phyloP scores from a whole-genome alignment of 2,797 vertebrate species.

The Trichosurus vulpecula region DNA sequence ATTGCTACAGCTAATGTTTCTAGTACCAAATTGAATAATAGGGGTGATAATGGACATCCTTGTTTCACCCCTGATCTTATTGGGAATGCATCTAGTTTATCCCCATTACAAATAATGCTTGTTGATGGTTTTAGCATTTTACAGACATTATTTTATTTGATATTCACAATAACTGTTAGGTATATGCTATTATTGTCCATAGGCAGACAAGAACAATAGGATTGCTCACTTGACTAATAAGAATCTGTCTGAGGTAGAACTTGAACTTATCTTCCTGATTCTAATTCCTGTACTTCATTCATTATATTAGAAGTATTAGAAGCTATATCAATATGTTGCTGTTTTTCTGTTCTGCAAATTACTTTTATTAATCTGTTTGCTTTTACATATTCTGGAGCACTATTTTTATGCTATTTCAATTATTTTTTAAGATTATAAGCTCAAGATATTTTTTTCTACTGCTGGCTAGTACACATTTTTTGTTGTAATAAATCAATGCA shows the following conservation, averaged over 20 bases:
- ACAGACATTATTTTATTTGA: not conserved
- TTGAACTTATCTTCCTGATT: not conserved
- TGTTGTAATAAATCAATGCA: constrained; percentile 20
- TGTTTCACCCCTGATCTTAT: too few relatives aligned
- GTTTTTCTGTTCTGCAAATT: not conserved
- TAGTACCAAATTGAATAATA: too few relatives aligned
- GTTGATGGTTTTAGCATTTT: too few relatives aligned
- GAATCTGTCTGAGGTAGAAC: not conserved
- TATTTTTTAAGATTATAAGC: not conserved
- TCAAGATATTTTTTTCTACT: not conserved
- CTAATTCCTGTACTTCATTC: not conserved
- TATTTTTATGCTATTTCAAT: not conserved
- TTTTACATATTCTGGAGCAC: not conserved
- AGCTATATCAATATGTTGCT: not conserved
- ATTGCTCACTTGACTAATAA: not conserved
- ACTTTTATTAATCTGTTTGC: not conserved
- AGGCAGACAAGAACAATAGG: not conserved
- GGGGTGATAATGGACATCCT: too few relatives aligned
- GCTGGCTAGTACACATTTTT: not conserved
- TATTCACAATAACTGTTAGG: not conserved
- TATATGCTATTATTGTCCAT: not conserved
- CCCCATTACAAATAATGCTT: too few relatives aligned
- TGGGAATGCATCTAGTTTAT: too few relatives aligned
- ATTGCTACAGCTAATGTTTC: too few relatives aligned
- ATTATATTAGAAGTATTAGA: not conserved